Conservation (phyloP, 2,888 invertebrate species). For the Drosophila siamana region DNA sequence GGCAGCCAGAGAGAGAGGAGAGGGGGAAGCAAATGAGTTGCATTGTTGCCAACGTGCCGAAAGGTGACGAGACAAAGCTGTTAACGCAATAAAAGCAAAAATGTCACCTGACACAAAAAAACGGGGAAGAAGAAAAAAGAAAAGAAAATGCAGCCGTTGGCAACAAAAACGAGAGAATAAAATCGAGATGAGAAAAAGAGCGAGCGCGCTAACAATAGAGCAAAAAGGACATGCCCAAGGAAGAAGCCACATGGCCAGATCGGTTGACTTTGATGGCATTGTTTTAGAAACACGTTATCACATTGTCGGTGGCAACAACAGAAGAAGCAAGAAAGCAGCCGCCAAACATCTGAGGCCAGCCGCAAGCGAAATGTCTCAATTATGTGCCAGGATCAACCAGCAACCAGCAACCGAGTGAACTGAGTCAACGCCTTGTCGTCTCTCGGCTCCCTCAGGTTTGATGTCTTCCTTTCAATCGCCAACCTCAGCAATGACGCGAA, state of each 20-base stretch:
- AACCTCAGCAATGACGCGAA: conserved; percentile 26
- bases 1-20: conserved; percentile 20
- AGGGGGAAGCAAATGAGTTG: conserved; percentile 5
- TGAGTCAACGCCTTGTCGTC: conserved; percentile 46
- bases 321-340: conserved; percentile 59
- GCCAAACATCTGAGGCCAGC: conserved; percentile 24
- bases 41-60: conserved; percentile 76
- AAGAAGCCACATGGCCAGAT: conserved; percentile 49
- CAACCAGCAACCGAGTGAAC: conserved; percentile 2
- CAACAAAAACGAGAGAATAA: conserved; percentile 12
- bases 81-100: conserved; percentile 67
- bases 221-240: conserved; percentile 33
- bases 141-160: conserved; percentile 67
- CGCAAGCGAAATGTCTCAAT: conserved; percentile 61
- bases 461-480: neutral
- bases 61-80: conserved; percentile 69
- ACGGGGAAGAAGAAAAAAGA: no score
- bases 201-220: conserved; percentile 13
- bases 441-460: conserved; percentile 12
- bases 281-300: conserved; percentile 68
- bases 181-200: neutral
- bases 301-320: conserved; percentile 55
- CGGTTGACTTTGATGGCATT: conserved; percentile 74
- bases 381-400: conserved; percentile 27
- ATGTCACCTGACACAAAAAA: conserved; percentile 71